These are phyloP conservation scores for Zaprionus kolodkinae DNA, from an alignment of 1,140 invertebrate genomes.

Conservation along the genomic window DNA sequence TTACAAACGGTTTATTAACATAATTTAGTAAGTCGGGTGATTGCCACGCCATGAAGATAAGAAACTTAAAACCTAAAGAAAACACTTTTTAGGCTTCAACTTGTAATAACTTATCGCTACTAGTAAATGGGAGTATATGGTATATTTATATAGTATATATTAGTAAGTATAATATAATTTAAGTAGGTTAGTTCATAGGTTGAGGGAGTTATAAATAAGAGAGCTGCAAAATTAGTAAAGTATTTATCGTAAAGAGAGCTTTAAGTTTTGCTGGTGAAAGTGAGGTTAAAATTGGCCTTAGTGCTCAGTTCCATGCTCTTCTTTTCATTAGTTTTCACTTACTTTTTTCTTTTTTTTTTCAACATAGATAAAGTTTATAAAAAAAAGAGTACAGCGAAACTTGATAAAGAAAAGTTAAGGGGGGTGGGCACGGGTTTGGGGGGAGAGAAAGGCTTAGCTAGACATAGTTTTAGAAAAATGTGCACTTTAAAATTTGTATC, in stretches of 20 bases:
- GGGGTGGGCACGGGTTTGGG: slow-evolving; percentile 35
- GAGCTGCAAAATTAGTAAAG: slow-evolving; percentile 70
- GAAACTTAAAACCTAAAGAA: slow-evolving; percentile 37
- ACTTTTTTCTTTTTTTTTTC: slow-evolving; percentile 44
- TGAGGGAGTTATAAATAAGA: slow-evolving; percentile 59
- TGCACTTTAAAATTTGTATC: slow-evolving; percentile 47
- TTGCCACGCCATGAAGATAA: slow-evolving; percentile 69
- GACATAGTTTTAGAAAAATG: slow-evolving; percentile 51
- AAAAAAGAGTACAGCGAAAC: slow-evolving; percentile 56
- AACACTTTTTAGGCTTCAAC: slow-evolving; percentile 38
- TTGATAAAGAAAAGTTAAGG: slow-evolving; percentile 46
- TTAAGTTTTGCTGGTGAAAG: slow-evolving; percentile 42
- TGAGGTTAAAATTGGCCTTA: slow-evolving; percentile 59
- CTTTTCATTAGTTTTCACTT: slow-evolving; percentile 26
- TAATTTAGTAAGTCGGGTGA: slow-evolving; percentile 47
- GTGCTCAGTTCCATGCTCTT: slow-evolving; percentile 76
- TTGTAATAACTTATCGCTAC: slow-evolving; percentile 59
- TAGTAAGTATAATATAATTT: slow-evolving; percentile 17
- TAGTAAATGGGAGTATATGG: slow-evolving; percentile 49
- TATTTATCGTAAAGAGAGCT: slow-evolving; percentile 55
- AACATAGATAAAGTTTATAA: slow-evolving; percentile 62
- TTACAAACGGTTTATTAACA: slow-evolving; percentile 48
- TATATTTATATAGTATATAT: slow-evolving; percentile 43
- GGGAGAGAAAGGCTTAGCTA: slow-evolving; percentile 51
- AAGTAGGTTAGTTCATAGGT: slow-evolving; percentile 34